phyloP scores from a whole-genome alignment of 2,797 vertebrate species.

The Brachymystax lenok region DNA sequence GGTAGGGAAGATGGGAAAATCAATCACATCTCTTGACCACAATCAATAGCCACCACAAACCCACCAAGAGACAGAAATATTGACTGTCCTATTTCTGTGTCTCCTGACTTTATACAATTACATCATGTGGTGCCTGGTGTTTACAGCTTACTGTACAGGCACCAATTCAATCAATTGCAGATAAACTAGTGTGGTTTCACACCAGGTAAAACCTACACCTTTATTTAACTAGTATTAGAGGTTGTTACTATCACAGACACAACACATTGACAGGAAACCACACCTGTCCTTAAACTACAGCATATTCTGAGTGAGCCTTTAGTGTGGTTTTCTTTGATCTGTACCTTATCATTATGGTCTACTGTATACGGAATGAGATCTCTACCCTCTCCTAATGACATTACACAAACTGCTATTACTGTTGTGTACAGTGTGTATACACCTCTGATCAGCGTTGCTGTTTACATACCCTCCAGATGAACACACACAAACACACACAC shows the following conservation, averaged over 20 bases:
- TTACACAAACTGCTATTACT: neutral
- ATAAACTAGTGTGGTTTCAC: neutral
- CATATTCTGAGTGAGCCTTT: neutral
- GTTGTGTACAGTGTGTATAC: neutral
- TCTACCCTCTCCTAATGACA: neutral
- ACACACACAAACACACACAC: conserved; percentile 6
- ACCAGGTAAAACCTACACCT: neutral
- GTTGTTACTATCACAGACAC: neutral
- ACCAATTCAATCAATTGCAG: neutral
- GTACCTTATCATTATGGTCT: no score
- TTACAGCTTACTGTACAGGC: neutral
- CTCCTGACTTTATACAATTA: conserved; percentile 7
- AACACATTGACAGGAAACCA: neutral
- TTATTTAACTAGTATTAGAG: neutral
- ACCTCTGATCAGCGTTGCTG: neutral
- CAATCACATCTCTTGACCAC: conserved; percentile 47
- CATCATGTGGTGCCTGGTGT: neutral
- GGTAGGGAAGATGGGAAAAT: conserved; percentile 48
- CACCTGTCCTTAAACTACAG: neutral
- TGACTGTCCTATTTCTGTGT: neutral
- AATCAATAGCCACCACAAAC: conserved; percentile 46
- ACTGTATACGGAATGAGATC: no score
- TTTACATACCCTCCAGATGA: conserved; percentile 15
- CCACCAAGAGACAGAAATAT: conserved; percentile 30
- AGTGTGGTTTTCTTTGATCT: no score